phyloP scores from a whole-genome alignment of 2,888 invertebrate species.

The Brenthis ino region DNA sequence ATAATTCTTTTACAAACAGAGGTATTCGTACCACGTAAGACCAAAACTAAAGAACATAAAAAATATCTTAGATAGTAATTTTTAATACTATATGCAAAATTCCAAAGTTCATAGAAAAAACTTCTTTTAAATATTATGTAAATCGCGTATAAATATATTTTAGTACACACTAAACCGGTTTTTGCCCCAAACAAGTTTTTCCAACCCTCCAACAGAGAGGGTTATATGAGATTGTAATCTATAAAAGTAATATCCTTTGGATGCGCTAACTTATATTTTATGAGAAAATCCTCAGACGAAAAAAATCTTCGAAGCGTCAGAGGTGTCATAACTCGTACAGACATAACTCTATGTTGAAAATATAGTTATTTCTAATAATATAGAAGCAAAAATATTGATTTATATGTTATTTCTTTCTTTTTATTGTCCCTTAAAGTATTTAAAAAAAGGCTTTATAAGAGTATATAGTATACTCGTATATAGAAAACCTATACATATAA shows the following conservation, averaged over 20 bases:
- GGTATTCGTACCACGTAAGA: too few relatives aligned
- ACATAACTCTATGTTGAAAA: not conserved
- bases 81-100: too few relatives aligned
- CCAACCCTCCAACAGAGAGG: slow-evolving; percentile 39
- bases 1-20: too few relatives aligned
- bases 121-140: not conserved
- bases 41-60: too few relatives aligned
- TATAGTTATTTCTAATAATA: not conserved
- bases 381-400: too few relatives aligned
- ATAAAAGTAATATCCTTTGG: slow-evolving; percentile 67
- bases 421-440: too few relatives aligned
- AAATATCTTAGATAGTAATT: too few relatives aligned
- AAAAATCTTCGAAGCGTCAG: slow-evolving; percentile 49
- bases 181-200: slow-evolving; percentile 18
- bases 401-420: too few relatives aligned
- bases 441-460: too few relatives aligned
- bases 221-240: slow-evolving; percentile 61
- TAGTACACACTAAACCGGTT: slow-evolving; percentile 18
- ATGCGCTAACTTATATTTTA: slow-evolving; percentile 49
- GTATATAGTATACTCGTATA: too few relatives aligned
- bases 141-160: slow-evolving; percentile 13
- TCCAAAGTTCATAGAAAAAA: not conserved
- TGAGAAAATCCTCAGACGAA: slow-evolving; percentile 42
- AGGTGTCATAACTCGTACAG: slow-evolving; percentile 57
- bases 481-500: too few relatives aligned